Base-by-base conservation (phyloP, 2,113 vertebrate species). In the Rhineura floridana region DNA sequence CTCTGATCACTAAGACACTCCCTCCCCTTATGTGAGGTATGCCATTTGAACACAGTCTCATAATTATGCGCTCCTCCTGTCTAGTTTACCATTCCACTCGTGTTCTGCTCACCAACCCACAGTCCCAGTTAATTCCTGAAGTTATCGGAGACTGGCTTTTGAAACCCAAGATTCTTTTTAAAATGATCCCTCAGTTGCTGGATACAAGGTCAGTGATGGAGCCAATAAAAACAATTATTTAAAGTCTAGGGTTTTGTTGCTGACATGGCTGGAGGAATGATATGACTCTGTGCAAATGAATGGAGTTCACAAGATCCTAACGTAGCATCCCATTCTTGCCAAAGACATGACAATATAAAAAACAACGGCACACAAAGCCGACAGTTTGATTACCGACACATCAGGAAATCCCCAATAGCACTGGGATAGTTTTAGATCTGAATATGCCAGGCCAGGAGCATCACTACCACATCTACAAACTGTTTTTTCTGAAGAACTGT, bases 251-350 rank as follows among this genome's bases (percentile, higher is more conserved):
- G 90, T 78, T 90, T 93, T 78, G 88, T 50, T 73, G 70, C 83
- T 91, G 2, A 36, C 59, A 92, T 23, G 81, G 89, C 70, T 93
- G 94, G 95, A 96, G 96, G 33, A 70, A 81, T 93, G 93, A 92
- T 65, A 92, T 75, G 87, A 87, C 87, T 73, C 17, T 91, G 85
- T 69, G 87, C 85, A 62, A 94, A 88, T n/a, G 36, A 50, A 81
- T 73, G 42, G 39, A 42, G 19, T 72, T 72, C 87, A 78, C 0
- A 84, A 77, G 84, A 90, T 62, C 81, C 72, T 44, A 72, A 92
- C 4, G 0, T 83, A 87, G 72, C 91, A 33, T 89, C 76, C 63
- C 77, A 90, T 85, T 72, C 87, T 75, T 69, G 76, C 65, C 77
- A 63, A 88, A 77, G 70, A 93, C 25, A 44, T 76, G 48, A 63